Percentiles rank a stretch among this genome's conserved stretches.
Conservation (phyloP, 2,797 vertebrate species). For the Knipowitschia caucasica region DNA sequence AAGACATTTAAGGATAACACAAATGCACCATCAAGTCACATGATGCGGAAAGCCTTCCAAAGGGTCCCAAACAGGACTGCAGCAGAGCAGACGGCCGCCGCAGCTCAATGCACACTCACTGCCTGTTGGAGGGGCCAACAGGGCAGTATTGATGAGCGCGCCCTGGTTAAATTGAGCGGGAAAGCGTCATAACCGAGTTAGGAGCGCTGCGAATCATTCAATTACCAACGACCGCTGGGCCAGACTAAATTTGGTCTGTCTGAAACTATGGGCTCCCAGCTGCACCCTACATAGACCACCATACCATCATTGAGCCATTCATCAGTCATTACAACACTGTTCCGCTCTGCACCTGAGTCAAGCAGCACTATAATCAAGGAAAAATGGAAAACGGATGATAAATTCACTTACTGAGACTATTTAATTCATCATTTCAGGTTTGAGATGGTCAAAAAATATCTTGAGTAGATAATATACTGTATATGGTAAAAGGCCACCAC, state of each 20-base stretch:
- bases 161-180: conserved; percentile 71
- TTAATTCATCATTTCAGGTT: too few relatives aligned
- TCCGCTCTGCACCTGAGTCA: neutral
- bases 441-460: too few relatives aligned
- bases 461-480: too few relatives aligned
- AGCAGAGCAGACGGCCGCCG: conserved; percentile 26
- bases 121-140: conserved; percentile 49
- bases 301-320: neutral
- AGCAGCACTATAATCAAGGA: too few relatives aligned
- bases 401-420: too few relatives aligned
- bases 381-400: too few relatives aligned
- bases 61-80: conserved; percentile 13
- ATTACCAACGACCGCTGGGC: conserved; percentile 68
- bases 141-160: conserved; percentile 69
- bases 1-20: neutral
- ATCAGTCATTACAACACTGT: neutral
- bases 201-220: conserved; percentile 68
- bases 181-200: conserved; percentile 75
- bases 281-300: conserved; percentile 8
- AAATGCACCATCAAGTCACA: conserved; percentile 6
- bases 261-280: conserved; percentile 33
- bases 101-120: conserved; percentile 47
- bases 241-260: conserved; percentile 48
- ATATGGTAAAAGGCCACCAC: too few relatives aligned
- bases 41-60: conserved; percentile 3